A percentile compares a stretch with the other conserved stretches of the same genome.
phyloP scores from a whole-genome alignment of 2,888 invertebrate genomes.

The Timema podura region DNA sequence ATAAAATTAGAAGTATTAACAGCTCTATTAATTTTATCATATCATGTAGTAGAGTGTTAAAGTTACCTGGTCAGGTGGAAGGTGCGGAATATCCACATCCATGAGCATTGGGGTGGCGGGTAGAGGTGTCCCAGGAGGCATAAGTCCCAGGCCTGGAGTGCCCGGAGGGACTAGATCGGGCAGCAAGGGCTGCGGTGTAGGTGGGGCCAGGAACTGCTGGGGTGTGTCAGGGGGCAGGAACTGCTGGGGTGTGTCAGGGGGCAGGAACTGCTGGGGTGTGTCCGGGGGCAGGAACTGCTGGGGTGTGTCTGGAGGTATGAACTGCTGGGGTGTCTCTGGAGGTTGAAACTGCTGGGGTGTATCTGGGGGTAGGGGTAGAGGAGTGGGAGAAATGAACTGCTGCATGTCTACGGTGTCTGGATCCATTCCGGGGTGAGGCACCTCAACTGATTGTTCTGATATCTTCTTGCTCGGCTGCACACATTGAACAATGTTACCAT shows the following conservation, averaged over 20 bases:
- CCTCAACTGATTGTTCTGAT: slow-evolving; percentile 18
- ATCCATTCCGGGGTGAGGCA: slow-evolving; percentile 11
- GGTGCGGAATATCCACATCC: slow-evolving; percentile 57
- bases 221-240: slow-evolving; percentile 46
- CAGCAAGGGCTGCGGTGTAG: slow-evolving; percentile 44
- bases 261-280: slow-evolving; percentile 48
- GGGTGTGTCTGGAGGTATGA: slow-evolving; percentile 40
- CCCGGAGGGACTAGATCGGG: slow-evolving; percentile 11
- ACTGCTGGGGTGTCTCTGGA: slow-evolving; percentile 46
- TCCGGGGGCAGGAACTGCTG: slow-evolving; percentile 43
- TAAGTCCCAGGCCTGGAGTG: slow-evolving; percentile 8
- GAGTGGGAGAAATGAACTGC: slow-evolving; percentile 40
- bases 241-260: slow-evolving; percentile 49
- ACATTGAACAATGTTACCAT: too few relatives aligned
- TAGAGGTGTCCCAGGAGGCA: slow-evolving; percentile 22
- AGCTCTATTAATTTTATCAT: too few relatives aligned
- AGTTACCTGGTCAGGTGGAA: slow-evolving; percentile 56
- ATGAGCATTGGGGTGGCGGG: slow-evolving; percentile 45
- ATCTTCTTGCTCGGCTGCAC: slow-evolving; percentile 1
- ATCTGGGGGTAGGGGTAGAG: slow-evolving; percentile 42
- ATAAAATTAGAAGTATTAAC: too few relatives aligned
- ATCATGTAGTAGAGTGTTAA: slow-evolving; percentile 12
- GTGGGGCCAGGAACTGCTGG: slow-evolving; percentile 49
- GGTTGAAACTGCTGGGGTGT: slow-evolving; percentile 40
- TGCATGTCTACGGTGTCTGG: slow-evolving; percentile 23